These are phyloP conservation scores for Bujurquina vittata DNA, from an alignment of 2,113 vertebrate genomes.

Conservation along the genomic window DNA sequence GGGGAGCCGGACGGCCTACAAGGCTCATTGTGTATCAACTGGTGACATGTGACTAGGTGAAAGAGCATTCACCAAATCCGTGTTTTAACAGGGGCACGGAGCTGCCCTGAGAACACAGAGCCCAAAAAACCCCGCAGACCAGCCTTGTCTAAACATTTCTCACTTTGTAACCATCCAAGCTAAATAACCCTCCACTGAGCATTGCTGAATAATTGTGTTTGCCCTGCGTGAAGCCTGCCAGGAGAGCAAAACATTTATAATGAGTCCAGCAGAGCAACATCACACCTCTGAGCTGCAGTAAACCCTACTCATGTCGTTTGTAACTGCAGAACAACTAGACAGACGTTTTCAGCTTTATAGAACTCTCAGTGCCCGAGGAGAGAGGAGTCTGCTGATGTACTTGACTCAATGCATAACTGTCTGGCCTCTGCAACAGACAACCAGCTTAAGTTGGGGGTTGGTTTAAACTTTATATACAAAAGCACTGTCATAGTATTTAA, in stretches of 20 bases:
- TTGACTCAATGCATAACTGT: constrained; percentile 25
- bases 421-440: constrained; percentile 15
- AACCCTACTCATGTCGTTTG: constrained; percentile 23
- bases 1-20: constrained; percentile 50
- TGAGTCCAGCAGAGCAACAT: constrained; percentile 46
- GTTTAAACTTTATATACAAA: background rate
- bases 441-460: background rate
- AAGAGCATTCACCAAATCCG: constrained; percentile 53
- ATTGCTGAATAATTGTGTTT: constrained; percentile 65
- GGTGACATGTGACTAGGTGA: constrained; percentile 55
- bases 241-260: constrained; percentile 56
- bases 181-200: constrained; percentile 62
- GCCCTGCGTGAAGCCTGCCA: constrained; percentile 55
- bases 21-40: constrained; percentile 64
- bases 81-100: constrained; percentile 65
- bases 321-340: constrained; percentile 15
- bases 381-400: constrained; percentile 7
- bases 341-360: constrained; percentile 7
- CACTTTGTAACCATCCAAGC: constrained; percentile 63
- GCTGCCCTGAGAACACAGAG: constrained; percentile 50
- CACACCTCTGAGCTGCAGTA: constrained; percentile 21
- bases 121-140: constrained; percentile 50
- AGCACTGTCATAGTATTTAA: constrained; percentile 13
- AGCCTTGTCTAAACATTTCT: constrained; percentile 68
- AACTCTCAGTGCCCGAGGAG: background rate